Base-by-base conservation (phyloP, 1,140 invertebrate genomes). In the Drosophila truncata region DNA sequence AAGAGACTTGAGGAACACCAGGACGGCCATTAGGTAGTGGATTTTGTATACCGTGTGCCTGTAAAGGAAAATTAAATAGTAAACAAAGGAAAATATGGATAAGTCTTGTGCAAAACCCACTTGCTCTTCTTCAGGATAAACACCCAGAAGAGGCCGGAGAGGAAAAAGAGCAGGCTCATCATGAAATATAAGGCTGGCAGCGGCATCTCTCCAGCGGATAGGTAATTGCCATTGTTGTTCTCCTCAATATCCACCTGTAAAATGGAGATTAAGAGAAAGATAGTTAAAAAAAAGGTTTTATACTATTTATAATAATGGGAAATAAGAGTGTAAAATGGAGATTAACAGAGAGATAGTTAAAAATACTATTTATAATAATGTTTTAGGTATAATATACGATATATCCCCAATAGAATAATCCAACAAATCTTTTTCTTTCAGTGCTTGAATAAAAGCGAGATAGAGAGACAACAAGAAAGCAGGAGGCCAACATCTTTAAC, bases 201-300 rank as follows among this genome's bases (percentile, higher is more conserved):
- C 1, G 98, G 98, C 95, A 99, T 98, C 93, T 99, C 98, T 2
- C 98, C 98, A 10, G 98, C 98, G n/a, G 98, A 99, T 18, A 99
- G 93, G 90, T 96, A 99, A 92, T 98, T 99, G 27, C 96, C 95
- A 55, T 94, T 94, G 91, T 99, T 99, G 69, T 95, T 96, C 91
- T 98, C 97, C 72, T 94, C 95, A 80, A 99, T 97, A 92, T 96
- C 95, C 78, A 98, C 95, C 97, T 98, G 6, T 18, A n/a, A 42
- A 18, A 27, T 6, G 1, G 16, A 10, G 4, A 3, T 16, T 41
- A 18, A 49, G 25, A 2, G 9, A 11, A 4, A n/a, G 27, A 27
- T 27, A 5, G 2, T 2, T 2, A 2, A 25, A 25, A 25, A 5
- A 27, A 27, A 27, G 2, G 27, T 27, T 29, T 29, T 3, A 25